Evolutionary conservation across 1,140 invertebrate genomes (phyloP).

Genomic region (Chironomus striatipennis): DNA sequence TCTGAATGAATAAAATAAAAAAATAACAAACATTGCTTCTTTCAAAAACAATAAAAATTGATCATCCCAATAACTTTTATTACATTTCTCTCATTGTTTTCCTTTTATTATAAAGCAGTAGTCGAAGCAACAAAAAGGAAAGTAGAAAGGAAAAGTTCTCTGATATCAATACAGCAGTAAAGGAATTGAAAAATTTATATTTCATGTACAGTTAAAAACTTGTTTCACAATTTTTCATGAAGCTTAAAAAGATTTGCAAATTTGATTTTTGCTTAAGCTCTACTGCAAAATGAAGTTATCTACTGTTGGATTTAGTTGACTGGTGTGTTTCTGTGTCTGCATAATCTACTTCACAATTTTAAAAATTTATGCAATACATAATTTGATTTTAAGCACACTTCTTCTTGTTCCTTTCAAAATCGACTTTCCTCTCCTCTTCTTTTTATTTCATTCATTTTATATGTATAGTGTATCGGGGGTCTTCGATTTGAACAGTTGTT

Average conservation of each 20-base stretch:
- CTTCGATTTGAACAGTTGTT: no score
- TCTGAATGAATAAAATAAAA: neutral
- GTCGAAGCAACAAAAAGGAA: neutral
- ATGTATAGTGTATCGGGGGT: no score
- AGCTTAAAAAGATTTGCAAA: conserved; percentile 20
- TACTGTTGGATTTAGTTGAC: neutral
- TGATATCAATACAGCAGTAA: neutral
- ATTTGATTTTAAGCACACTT: neutral
- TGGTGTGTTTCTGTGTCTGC: neutral
- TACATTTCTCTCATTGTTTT: neutral
- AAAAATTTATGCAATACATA: conserved; percentile 1
- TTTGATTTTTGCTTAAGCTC: neutral
- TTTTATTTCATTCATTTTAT: no score
- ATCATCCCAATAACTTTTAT: conserved; percentile 23
- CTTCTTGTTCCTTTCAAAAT: neutral
- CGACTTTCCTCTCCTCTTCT: no score
- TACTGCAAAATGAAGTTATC: neutral
- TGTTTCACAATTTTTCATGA: conserved; percentile 22
- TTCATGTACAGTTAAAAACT: neutral
- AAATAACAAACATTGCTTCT: neutral
- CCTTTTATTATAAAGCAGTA: neutral
- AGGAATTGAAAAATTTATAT: neutral
- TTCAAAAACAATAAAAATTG: conserved; percentile 23
- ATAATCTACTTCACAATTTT: neutral
- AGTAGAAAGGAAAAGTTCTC: neutral